Evolutionary conservation across 2,888 invertebrate species (phyloP), one percentile per base, ranked within the genome.

Genomic region (Trachelus stipa): DNA sequence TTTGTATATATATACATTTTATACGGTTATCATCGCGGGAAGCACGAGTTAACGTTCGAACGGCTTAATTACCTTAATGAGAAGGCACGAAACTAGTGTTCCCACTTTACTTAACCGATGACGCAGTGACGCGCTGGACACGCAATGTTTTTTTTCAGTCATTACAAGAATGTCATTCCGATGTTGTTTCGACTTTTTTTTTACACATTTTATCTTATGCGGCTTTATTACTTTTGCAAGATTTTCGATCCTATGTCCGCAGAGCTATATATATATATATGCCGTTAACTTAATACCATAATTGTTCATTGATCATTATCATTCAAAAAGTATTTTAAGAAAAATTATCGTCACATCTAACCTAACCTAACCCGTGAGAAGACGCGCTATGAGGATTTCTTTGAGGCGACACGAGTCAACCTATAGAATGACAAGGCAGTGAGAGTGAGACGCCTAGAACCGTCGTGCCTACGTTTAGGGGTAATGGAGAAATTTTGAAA

Each of bases 21-120:
- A 75, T 69, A 74, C 37, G 74, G 23, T 56, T 56, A 56, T 56
- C 40, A 56, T 56, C 40, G 40, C 40, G 40, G 40, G 40, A 56
- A 56, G 23, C 23, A 56, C 23, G 23, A 56, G 40, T 56, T 56
- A 23, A 56, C 40, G 40, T 23, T 56, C 40, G 40, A 56, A 56
- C 37, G 15, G 73, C 76, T 73, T 76, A 79, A 80, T 80, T 77
- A 69, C 69, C 73, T 74, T 78, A 77, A 82, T 79, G 81, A 76
- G 81, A 80, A 82, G 75, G 73, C 75, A 76, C 78, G 69, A 77
- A 82, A 80, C 76, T 74, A 68, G 69, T 75, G 79, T 82, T 82
- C 82, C 78, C 81, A 80, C 78, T 79, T 79, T 78, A 75, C 79
- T 82, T 80, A 81, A 81, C 76, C 73, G 78, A 80, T 80, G 80